Conservation (phyloP, 1,140 invertebrate genomes). For the Macrotrachela quadricornifera region DNA sequence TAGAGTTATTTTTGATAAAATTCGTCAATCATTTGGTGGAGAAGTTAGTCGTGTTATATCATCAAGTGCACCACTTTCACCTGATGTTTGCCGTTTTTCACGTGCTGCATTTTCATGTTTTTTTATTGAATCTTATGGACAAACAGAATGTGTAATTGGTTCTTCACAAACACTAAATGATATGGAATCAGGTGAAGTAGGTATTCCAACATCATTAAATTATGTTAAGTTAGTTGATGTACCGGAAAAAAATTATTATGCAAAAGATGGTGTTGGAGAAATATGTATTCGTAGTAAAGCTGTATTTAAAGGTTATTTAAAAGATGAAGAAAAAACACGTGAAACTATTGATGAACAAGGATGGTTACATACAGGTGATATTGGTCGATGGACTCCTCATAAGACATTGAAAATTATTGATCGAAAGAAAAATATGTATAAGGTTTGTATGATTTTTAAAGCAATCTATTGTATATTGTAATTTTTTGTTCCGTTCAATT, state of each 20-base stretch:
- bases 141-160: constrained; percentile 79
- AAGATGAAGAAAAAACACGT: constrained; percentile 28
- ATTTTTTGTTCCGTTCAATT: no score
- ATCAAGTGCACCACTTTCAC: constrained; percentile 73
- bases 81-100: constrained; percentile 76
- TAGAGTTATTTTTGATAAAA: constrained; percentile 66
- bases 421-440: constrained; percentile 87
- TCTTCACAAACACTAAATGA: constrained; percentile 76
- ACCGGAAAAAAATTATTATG: constrained; percentile 90
- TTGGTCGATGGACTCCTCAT: constrained; percentile 19
- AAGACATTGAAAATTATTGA: constrained; percentile 64
- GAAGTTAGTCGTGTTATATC: constrained; percentile 61
- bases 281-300: constrained; percentile 69
- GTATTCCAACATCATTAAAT: constrained; percentile 72
- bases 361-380: constrained; percentile 33
- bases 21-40: constrained; percentile 70
- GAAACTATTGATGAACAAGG: constrained; percentile 32
- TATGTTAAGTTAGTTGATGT: constrained; percentile 82
- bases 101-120: constrained; percentile 69
- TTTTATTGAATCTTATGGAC: constrained; percentile 67
- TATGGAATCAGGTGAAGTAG: constrained; percentile 63
- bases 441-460: constrained; percentile 20
- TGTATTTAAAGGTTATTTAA: constrained; percentile 47
- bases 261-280: constrained; percentile 21
- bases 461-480: no score